phyloP scores from a whole-genome alignment of 2,888 invertebrate species.

The Scotopteryx bipunctaria region DNA sequence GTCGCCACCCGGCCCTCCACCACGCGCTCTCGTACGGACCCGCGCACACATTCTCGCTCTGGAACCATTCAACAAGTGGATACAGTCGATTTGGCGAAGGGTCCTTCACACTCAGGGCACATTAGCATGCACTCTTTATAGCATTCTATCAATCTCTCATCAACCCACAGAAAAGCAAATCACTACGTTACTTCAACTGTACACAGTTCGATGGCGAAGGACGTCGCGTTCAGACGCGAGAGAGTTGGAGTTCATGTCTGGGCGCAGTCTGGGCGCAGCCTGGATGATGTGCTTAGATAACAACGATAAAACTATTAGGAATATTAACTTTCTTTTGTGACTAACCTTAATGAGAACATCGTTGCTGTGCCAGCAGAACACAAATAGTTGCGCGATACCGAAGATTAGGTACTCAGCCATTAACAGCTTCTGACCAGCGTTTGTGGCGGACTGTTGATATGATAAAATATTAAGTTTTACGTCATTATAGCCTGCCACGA shows the following conservation, averaged over 20 bases:
- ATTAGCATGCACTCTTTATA: too few relatives aligned
- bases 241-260: too few relatives aligned
- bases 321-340: neutral
- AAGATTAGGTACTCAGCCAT: conserved; percentile 70
- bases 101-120: too few relatives aligned
- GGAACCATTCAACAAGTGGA: conserved; percentile 8
- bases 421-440: conserved; percentile 59
- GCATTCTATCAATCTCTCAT: too few relatives aligned
- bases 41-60: conserved; percentile 56
- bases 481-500: too few relatives aligned
- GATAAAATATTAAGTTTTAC: neutral
- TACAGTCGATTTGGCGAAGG: neutral
- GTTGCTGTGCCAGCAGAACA: conserved; percentile 76
- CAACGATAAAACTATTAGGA: neutral
- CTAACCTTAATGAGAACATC: conserved; percentile 52
- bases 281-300: too few relatives aligned
- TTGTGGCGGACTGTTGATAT: conserved; percentile 54
- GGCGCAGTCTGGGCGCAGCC: too few relatives aligned
- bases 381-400: conserved; percentile 66
- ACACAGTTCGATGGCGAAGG: too few relatives aligned
- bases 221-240: too few relatives aligned
- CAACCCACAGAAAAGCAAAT: too few relatives aligned
- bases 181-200: too few relatives aligned
- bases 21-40: conserved; percentile 71
- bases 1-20: conserved; percentile 52